phyloP scores from a whole-genome alignment of 2,888 invertebrate genomes.

The Phaonia tiefii region DNA sequence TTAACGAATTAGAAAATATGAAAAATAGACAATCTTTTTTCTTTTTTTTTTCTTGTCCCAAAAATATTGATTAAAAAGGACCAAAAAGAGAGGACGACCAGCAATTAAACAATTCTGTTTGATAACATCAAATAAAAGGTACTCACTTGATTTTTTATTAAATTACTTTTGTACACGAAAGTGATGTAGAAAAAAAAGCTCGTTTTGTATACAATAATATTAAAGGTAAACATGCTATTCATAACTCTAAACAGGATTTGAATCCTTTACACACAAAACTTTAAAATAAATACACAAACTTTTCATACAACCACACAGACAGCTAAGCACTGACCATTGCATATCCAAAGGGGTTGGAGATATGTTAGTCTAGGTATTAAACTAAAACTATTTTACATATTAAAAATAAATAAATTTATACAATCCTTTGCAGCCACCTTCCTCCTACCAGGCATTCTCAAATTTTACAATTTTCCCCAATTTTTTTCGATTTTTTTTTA shows the following conservation, averaged over 20 bases:
- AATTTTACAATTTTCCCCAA: neutral
- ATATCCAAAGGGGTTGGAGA: too few relatives aligned
- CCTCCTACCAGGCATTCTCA: neutral
- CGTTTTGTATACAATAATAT: too few relatives aligned
- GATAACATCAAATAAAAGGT: conserved; percentile 35
- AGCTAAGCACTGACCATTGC: neutral
- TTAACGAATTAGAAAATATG: conserved; percentile 69
- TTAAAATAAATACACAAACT: neutral
- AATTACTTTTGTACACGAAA: too few relatives aligned
- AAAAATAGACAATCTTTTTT: conserved; percentile 60
- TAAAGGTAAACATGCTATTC: conserved; percentile 14
- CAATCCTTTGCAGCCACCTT: neutral
- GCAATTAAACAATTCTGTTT: conserved; percentile 59
- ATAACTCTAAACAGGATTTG: too few relatives aligned
- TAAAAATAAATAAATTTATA: neutral
- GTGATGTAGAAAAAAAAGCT: too few relatives aligned
- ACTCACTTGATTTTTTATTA: conserved; percentile 34
- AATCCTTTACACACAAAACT: too few relatives aligned
- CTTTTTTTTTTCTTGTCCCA: conserved; percentile 49
- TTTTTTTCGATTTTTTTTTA: conserved; percentile 1
- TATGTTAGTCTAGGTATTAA: neutral
- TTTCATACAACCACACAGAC: neutral
- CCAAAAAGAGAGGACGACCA: conserved; percentile 47
- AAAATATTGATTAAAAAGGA: conserved; percentile 62
- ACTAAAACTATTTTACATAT: conserved; percentile 5